These are phyloP conservation scores for Typhlichthys eigenmanni DNA, from an alignment of 2,797 vertebrate genomes.

Conservation along the genomic window DNA sequence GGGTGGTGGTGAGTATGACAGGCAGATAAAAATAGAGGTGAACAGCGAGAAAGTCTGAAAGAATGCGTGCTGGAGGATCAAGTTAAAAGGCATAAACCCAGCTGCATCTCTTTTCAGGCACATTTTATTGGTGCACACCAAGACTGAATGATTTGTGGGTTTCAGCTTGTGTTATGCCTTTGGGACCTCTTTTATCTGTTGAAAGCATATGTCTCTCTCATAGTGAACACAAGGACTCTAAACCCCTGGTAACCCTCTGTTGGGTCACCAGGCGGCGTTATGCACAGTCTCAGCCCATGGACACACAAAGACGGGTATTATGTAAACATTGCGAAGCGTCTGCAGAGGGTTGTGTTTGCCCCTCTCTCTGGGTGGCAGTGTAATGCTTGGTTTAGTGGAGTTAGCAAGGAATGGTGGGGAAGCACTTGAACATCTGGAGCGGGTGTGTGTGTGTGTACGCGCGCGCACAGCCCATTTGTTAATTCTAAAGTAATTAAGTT, in stretches of 20 bases:
- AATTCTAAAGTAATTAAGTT: constrained; percentile 20
- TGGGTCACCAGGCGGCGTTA: constrained; percentile 46
- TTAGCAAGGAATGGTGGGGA: background rate
- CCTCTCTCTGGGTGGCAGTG: constrained; percentile 10
- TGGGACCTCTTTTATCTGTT: constrained; percentile 21
- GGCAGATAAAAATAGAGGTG: constrained; percentile 42
- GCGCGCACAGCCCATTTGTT: constrained; percentile 23
- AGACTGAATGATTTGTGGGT: constrained; percentile 5
- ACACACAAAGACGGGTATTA: constrained; percentile 13
- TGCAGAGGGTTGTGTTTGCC: constrained; percentile 16
- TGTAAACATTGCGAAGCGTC: constrained; percentile 27
- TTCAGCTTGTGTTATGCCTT: constrained; percentile 46
- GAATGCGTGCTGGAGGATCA: constrained; percentile 25
- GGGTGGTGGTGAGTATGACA: constrained; percentile 54
- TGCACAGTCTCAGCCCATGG: background rate
- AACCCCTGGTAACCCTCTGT: constrained; percentile 4
- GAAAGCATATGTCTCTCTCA: constrained; percentile 36
- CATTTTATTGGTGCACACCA: background rate
- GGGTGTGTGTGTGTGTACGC: background rate
- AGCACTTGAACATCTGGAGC: background rate
- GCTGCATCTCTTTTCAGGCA: background rate
- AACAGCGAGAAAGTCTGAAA: constrained; percentile 21
- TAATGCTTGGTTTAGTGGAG: background rate
- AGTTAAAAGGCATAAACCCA: constrained; percentile 19
- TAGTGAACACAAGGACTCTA: constrained; percentile 5